Conservation (phyloP, 2,797 vertebrate genomes). For the Alcedo atthis region DNA sequence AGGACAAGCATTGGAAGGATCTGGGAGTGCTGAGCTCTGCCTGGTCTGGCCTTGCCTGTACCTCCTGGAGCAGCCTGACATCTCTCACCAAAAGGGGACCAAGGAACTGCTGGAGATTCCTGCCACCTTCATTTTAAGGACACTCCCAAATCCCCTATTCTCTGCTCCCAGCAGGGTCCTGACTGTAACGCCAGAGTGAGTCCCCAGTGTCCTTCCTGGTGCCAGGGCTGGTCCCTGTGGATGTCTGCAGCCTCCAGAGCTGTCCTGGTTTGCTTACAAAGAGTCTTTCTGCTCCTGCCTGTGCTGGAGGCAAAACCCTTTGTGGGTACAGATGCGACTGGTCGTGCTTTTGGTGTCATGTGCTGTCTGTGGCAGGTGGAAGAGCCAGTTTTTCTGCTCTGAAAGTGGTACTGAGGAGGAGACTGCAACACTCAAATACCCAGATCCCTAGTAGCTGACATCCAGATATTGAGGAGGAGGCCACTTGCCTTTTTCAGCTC, state of each 20-base stretch:
- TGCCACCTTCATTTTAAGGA: not conserved
- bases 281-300: not conserved
- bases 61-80: not conserved
- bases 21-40: not conserved
- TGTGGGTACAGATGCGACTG: not conserved
- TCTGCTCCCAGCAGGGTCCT: not conserved
- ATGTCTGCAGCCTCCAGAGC: not conserved
- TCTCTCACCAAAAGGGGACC: not conserved
- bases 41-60: not conserved
- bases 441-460: not conserved
- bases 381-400: conserved; percentile 58
- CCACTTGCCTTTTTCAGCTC: not conserved
- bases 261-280: not conserved
- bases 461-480: not conserved
- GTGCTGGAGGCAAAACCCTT: not conserved
- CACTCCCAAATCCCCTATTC: not conserved
- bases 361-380: not conserved
- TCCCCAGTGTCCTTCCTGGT: not conserved
- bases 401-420: conserved; percentile 35
- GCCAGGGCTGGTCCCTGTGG: not conserved
- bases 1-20: not conserved
- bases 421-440: conserved; percentile 12
- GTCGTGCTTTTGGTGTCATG: conserved; percentile 5
- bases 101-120: not conserved
- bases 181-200: not conserved